Percentiles rank a stretch among this genome's conserved stretches.
phyloP scores from a whole-genome alignment of 2,888 invertebrate species.

The Sinohyriopsis cumingii region DNA sequence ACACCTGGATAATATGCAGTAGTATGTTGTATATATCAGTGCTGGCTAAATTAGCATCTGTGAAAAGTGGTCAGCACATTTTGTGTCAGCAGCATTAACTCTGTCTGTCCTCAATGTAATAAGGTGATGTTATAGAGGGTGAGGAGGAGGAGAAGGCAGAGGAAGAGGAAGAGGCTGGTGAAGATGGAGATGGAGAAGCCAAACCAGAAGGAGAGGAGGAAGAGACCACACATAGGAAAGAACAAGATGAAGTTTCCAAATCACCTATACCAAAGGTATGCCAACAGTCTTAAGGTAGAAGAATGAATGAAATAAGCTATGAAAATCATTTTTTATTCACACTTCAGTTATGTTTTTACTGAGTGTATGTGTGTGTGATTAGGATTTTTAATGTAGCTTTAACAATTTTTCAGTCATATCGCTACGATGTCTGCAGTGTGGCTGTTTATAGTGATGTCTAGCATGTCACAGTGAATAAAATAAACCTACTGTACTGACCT shows the following conservation, averaged over 20 bases:
- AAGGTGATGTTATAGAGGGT: constrained; percentile 9
- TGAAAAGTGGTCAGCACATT: no score
- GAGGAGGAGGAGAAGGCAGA: constrained; percentile 18
- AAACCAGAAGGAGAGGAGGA: constrained; percentile 16
- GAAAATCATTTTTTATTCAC: not conserved
- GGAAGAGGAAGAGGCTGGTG: constrained; percentile 18
- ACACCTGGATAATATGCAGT: constrained; percentile 6
- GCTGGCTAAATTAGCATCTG: no score
- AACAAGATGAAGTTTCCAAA: constrained; percentile 30
- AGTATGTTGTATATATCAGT: not conserved
- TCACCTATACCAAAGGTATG: constrained; percentile 52
- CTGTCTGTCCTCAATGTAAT: not conserved
- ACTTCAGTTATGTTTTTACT: not conserved
- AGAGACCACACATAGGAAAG: constrained; percentile 18
- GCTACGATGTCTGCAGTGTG: no score
- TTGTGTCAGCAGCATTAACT: no score
- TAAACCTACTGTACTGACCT: no score
- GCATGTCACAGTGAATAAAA: no score
- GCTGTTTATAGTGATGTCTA: no score
- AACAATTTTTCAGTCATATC: no score
- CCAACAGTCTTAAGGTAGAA: not conserved
- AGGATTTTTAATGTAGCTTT: no score
- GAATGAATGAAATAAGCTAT: not conserved
- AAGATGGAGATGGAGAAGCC: constrained; percentile 13
- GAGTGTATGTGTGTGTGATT: no score